A percentile compares a stretch with the other conserved stretches of the same genome.
phyloP scores from a whole-genome alignment of 2,113 vertebrate genomes.

The Clarias macrocephalus region DNA sequence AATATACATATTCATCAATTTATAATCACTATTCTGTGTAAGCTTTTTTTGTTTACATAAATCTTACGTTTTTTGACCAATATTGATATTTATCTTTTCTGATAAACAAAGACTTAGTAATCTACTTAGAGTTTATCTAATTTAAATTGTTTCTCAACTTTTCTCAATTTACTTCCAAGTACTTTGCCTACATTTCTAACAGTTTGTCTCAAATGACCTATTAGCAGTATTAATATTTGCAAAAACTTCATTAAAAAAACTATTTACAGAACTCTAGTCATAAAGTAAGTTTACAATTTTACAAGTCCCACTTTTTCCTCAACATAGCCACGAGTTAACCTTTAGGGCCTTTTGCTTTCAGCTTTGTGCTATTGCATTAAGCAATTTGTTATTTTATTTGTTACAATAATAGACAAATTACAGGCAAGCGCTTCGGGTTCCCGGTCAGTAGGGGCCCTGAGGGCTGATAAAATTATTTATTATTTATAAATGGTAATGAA shows the following conservation, averaged over 20 bases:
- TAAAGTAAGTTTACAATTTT: neutral
- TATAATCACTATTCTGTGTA: no score
- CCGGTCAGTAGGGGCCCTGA: no score
- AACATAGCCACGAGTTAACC: neutral
- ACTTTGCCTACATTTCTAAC: neutral
- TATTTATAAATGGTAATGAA: no score
- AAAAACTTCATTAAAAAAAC: no score
- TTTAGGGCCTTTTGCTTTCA: neutral
- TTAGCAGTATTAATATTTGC: neutral
- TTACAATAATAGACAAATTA: neutral
- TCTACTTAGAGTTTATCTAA: no score
- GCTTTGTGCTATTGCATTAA: neutral
- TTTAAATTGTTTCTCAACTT: neutral
- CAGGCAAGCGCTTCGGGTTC: no score
- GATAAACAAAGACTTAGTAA: no score
- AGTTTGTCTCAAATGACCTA: neutral
- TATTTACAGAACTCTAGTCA: neutral
- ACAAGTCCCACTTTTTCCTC: neutral
- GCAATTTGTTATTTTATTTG: neutral
- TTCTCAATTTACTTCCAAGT: no score
- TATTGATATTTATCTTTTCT: no score
- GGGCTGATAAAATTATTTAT: no score
- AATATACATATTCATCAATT: neutral
- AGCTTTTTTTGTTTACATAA: no score
- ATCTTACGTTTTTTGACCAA: no score